These are phyloP conservation scores for Chlamydotis undulata DNA, from an alignment of 2,113 vertebrate genomes.

Conservation along the genomic window DNA sequence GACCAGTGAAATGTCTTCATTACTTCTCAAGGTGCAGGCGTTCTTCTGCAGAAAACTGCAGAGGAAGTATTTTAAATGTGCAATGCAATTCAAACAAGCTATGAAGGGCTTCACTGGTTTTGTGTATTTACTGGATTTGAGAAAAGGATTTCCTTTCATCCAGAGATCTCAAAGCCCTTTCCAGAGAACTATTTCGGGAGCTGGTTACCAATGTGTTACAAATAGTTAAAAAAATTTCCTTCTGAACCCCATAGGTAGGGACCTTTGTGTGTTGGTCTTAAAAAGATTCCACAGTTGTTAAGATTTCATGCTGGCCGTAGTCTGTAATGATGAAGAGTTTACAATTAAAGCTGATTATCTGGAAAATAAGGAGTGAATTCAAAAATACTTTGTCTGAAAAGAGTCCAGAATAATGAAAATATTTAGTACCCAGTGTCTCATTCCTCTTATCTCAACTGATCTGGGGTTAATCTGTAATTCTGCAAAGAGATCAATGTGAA, in stretches of 20 bases:
- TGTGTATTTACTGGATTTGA: background rate
- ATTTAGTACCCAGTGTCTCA: background rate
- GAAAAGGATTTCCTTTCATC: background rate
- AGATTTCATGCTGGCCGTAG: background rate
- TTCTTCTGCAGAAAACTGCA: background rate
- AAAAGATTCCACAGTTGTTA: background rate
- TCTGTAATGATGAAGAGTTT: conserved; percentile 26
- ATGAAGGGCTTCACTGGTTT: background rate
- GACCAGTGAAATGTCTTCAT: background rate
- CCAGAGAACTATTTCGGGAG: background rate
- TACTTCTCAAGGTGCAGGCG: background rate
- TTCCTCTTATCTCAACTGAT: background rate
- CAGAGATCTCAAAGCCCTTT: background rate
- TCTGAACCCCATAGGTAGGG: background rate
- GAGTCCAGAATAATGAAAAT: background rate
- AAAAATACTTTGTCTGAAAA: conserved; percentile 5
- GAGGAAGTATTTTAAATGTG: background rate
- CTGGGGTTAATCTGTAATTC: background rate
- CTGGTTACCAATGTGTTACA: background rate
- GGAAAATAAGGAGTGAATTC: conserved; percentile 23
- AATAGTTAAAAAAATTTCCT: background rate
- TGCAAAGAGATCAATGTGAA: background rate
- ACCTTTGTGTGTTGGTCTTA: background rate
- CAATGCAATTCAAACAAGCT: background rate
- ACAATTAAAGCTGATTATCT: conserved; percentile 50